A percentile compares a stretch with the other conserved stretches of the same genome.
phyloP scores from a whole-genome alignment of 2,888 invertebrate genomes.

The Steinernema carpocapsae region DNA sequence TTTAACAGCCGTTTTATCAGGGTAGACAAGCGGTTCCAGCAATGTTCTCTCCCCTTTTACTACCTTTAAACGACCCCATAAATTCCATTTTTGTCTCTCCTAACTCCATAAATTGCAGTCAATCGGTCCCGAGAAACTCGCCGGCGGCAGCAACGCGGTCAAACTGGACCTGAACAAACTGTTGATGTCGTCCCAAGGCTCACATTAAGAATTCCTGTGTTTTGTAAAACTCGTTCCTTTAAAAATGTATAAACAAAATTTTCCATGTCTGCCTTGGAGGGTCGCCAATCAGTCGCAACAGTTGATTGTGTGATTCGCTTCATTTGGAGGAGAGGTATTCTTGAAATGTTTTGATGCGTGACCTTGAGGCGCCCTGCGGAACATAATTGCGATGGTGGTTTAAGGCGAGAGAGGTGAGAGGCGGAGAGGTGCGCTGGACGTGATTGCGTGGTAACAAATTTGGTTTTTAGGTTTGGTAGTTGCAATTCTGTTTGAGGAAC shows the following conservation, averaged over 20 bases:
- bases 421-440: too few species aligned
- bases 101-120: slow-evolving; percentile 18
- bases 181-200: slow-evolving; percentile 34
- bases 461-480: too few species aligned
- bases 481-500: too few species aligned
- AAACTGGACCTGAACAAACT: slow-evolving; percentile 49
- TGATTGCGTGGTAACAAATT: too few species aligned
- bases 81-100: neutral
- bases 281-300: too few species aligned
- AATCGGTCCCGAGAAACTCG: slow-evolving; percentile 22
- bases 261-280: neutral
- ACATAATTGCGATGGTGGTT: slow-evolving; percentile 5
- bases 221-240: slow-evolving; percentile 1
- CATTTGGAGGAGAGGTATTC: neutral
- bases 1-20: too few species aligned
- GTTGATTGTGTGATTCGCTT: too few species aligned
- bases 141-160: slow-evolving; percentile 21
- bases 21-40: too few species aligned
- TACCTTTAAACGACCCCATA: neutral
- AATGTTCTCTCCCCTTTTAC: too few species aligned
- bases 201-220: neutral
- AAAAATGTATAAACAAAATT: slow-evolving; percentile 9
- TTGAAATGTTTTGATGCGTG: neutral
- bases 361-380: slow-evolving; percentile 1
- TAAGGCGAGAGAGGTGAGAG: too few species aligned